These are phyloP conservation scores for Samia ricini DNA, from an alignment of 1,140 invertebrate species.

Conservation along the genomic window DNA sequence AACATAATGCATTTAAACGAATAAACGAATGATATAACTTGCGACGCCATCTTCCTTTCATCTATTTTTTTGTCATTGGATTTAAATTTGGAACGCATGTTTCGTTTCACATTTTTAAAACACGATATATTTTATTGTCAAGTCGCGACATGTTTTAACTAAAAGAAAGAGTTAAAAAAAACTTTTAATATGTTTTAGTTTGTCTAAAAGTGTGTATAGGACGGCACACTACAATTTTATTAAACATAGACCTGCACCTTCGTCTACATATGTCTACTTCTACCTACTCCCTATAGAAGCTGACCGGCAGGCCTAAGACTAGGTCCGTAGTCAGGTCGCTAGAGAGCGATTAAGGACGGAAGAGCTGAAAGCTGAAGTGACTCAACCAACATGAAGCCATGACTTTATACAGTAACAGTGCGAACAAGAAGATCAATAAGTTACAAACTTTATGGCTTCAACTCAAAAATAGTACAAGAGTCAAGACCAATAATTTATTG, in stretches of 20 bases:
- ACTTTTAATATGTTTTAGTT: not conserved
- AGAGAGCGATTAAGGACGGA: not conserved
- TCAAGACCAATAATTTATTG: not conserved
- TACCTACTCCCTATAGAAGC: not conserved
- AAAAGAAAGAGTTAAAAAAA: not conserved
- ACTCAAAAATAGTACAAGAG: not conserved
- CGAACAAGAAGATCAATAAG: not conserved
- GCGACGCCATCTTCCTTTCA: not conserved
- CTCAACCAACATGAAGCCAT: not conserved
- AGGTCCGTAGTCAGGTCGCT: not conserved
- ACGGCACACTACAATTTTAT: not conserved
- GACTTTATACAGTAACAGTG: not conserved
- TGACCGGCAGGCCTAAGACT: not conserved
- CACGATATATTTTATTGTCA: not conserved
- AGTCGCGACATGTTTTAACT: not conserved
- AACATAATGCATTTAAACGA: constrained; percentile 31
- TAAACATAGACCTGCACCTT: not conserved
- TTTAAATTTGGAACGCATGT: constrained; percentile 13
- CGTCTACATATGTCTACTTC: not conserved
- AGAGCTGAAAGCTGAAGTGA: not conserved
- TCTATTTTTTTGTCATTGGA: constrained; percentile 15
- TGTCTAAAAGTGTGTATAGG: no score
- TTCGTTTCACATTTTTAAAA: not conserved
- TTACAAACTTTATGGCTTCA: not conserved
- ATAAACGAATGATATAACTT: constrained; percentile 16